Conservation (phyloP, 2,113 vertebrate genomes). For the Barnardius zonarius region DNA sequence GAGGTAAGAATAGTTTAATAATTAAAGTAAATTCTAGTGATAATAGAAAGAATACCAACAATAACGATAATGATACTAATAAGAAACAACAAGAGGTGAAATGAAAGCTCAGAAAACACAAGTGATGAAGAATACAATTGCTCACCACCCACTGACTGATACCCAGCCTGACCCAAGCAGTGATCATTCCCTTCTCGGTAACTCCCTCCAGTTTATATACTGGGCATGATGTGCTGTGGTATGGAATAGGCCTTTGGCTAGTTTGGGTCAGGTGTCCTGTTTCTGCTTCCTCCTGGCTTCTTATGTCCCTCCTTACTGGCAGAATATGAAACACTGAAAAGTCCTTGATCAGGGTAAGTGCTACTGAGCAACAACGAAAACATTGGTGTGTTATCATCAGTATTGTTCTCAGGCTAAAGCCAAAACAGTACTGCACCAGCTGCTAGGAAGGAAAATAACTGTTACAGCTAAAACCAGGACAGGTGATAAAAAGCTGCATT, state of each 20-base stretch:
- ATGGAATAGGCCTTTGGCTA: background rate
- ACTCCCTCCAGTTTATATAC: background rate
- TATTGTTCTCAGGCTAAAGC: background rate
- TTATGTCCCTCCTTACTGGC: background rate
- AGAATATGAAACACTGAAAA: background rate
- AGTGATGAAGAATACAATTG: background rate
- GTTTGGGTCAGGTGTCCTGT: background rate
- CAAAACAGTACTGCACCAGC: background rate
- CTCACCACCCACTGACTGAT: background rate
- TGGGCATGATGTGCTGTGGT: background rate
- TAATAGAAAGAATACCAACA: background rate
- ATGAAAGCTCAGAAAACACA: background rate
- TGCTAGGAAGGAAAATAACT: background rate
- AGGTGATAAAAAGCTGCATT: background rate
- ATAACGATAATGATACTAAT: background rate
- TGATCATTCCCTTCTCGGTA: background rate
- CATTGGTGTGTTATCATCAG: background rate
- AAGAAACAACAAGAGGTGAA: background rate
- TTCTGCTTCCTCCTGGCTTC: background rate
- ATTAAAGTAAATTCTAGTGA: background rate
- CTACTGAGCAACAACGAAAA: background rate
- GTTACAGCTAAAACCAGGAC: background rate
- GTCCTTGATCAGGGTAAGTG: background rate
- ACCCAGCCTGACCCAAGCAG: background rate
- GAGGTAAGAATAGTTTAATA: background rate